Conservation (phyloP, 1,140 invertebrate species). For the Atta cephalotes region DNA sequence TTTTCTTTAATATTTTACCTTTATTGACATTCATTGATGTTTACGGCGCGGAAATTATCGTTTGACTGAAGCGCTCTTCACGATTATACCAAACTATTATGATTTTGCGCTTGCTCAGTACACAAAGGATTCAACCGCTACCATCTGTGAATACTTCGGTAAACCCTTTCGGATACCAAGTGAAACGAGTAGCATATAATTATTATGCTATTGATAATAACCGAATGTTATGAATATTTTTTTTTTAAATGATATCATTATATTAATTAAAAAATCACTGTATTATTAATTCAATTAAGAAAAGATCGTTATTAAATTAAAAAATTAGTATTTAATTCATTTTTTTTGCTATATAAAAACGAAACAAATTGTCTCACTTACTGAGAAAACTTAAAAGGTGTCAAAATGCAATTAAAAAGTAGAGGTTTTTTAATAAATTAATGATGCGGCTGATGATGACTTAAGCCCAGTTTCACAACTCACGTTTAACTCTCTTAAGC, state of each 20-base stretch:
- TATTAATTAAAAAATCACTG: neutral
- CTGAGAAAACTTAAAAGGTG: neutral
- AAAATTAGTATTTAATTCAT: neutral
- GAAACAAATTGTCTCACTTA: neutral
- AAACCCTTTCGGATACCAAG: conserved; percentile 16
- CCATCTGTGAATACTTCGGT: neutral
- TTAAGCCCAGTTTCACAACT: too few relatives aligned
- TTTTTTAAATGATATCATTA: neutral
- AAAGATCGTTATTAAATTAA: neutral
- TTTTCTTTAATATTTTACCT: conserved; percentile 5
- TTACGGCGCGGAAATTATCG: conserved; percentile 2
- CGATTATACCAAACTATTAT: neutral
- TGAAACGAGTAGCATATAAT: neutral
- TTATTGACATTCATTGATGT: conserved; percentile 33
- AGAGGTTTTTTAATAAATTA: too few relatives aligned
- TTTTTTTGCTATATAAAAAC: neutral
- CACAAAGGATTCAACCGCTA: conserved; percentile 23
- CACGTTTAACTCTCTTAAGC: too few relatives aligned
- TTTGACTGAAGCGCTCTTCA: conserved; percentile 22
- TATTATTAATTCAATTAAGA: neutral
- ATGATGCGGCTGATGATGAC: too few relatives aligned
- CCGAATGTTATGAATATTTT: neutral
- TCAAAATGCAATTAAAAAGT: too few relatives aligned
- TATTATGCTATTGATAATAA: neutral
- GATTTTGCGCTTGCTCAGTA: conserved; percentile 21